Base-by-base conservation (phyloP, 1,140 invertebrate species). In the Penaeus chinensis region DNA sequence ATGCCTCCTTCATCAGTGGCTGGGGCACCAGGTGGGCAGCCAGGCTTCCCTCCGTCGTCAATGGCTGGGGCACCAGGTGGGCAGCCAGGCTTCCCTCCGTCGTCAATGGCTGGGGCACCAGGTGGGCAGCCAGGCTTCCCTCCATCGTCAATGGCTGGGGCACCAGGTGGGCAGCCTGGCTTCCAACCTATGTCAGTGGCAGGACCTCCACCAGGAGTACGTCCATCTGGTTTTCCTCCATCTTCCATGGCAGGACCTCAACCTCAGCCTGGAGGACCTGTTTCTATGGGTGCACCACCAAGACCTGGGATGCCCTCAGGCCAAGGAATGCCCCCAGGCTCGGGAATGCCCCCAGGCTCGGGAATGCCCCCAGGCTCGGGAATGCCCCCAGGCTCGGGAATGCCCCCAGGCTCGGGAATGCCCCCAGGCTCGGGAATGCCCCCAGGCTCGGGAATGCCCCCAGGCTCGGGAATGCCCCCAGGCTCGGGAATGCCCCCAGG, bases 1-100 rank as follows among this genome's bases (percentile, higher is more conserved):
- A 47, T 42, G 54, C 60, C 22, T 63, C 76, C 24, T 20, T 79
- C 84, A 1, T 77, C 83, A 32, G 27, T 85, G 84, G 84, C 84
- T 37, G 37, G 37, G 2, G 61, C 84, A 24, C 62, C 62, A 37
- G 74, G 11, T n/a, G 37, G 37, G 37, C 74, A 80, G 84, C 66
- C 54, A 63, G 81, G 81, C 13, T 10, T 20, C 0, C 60, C 22
- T 63, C 76, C 24, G 13, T 79, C 84, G 3, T 77, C 83, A 32
- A 60, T 85, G 84, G 84, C 84, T 37, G 37, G 37, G 2, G 61
- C 84, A 24, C 62, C 62, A 37, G 74, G 11, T n/a, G 37, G 37
- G 37, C 74, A 80, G 84, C 66, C 54, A 63, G 81, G 81, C 13
- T 10, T 20, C 0, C 47, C 16, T 61, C 81, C 61, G 8, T 65